Evolutionary conservation across 1,140 invertebrate species (phyloP), one percentile per base, ranked within the genome.

Genomic region (Tetramorium parvispinum): DNA sequence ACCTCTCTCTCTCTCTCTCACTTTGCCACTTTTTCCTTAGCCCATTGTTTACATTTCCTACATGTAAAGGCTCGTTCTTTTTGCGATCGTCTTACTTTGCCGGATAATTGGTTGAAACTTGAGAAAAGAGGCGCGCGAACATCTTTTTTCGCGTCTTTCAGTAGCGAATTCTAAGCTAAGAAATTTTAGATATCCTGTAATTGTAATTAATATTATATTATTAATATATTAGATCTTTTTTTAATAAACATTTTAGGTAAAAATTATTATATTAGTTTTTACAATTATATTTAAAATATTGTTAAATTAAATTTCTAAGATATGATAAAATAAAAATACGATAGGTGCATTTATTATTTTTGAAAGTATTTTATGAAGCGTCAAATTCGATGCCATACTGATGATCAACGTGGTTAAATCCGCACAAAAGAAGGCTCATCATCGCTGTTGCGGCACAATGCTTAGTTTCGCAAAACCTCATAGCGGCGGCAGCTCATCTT

Each of bases 1-100:
- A 32, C 32, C 27, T 27, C 49, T 51, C 16, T 51, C 43, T 51
- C 57, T 37, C 27, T 51, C 11, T 49, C 27, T 63, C 40, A 7
- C 32, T 78, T 18, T 0, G 10, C 24, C 43, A 37, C 13, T 66
- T 77, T 77, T 78, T 85, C 13, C 18, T 32, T 43, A n/a, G 11
- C 8, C 27, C 13, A 57, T 79, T 79, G 49, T 57, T 81, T 46
- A 46, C 21, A 55, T 57, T 70, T 70, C 8, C 49, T 81, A 81
- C 40, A 81, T 70, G 43, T 13, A 51, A 11, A 70, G 16, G 51
- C 37, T 21, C 32, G 11, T 24, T 68, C 18, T 71, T 82, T 59
- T 71, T 55, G 51, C 37, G 21, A 71, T 11, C 24, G 11, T 18
- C 79, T 82, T 57, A 59, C 4, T 37, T 82, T 57, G 53, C 40